Evolutionary conservation across 1,140 invertebrate species (phyloP).

Genomic region (Sipha flava): DNA sequence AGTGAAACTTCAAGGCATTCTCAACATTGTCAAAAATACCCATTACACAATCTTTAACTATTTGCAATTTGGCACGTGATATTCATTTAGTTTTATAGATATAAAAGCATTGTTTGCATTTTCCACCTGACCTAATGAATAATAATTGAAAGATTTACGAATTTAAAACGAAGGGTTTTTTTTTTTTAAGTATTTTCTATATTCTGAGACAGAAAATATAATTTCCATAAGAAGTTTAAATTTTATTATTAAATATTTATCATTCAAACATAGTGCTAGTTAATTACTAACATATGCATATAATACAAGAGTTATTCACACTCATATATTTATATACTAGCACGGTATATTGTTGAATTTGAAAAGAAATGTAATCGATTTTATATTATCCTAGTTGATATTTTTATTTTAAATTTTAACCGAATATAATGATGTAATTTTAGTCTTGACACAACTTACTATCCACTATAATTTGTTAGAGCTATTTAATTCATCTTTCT

Average conservation of each 20-base stretch:
- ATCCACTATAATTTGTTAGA: too few relatives aligned
- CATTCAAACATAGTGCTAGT: too few relatives aligned
- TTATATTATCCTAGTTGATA: too few relatives aligned
- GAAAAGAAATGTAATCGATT: too few relatives aligned
- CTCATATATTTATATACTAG: too few relatives aligned
- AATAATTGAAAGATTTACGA: neutral
- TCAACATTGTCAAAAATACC: slow-evolving; percentile 28
- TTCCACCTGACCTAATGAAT: neutral
- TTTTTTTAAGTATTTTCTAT: neutral
- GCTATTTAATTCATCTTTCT: too few relatives aligned
- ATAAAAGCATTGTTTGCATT: neutral
- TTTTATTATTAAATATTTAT: neutral
- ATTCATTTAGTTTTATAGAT: neutral
- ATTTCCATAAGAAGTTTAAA: neutral
- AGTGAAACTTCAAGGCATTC: slow-evolving; percentile 28
- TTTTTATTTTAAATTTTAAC: too few relatives aligned
- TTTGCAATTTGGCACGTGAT: slow-evolving; percentile 27
- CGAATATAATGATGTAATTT: too few relatives aligned
- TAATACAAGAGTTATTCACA: too few relatives aligned
- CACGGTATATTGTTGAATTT: too few relatives aligned
- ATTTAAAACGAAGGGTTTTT: neutral
- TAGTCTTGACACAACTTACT: too few relatives aligned
- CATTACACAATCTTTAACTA: slow-evolving; percentile 1
- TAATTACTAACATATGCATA: too few relatives aligned
- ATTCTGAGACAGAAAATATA: neutral